A percentile compares a stretch with the other conserved stretches of the same genome.
These are phyloP conservation scores for Ochropleura plecta DNA, from an alignment of 2,888 invertebrate genomes.

Conservation along the genomic window DNA sequence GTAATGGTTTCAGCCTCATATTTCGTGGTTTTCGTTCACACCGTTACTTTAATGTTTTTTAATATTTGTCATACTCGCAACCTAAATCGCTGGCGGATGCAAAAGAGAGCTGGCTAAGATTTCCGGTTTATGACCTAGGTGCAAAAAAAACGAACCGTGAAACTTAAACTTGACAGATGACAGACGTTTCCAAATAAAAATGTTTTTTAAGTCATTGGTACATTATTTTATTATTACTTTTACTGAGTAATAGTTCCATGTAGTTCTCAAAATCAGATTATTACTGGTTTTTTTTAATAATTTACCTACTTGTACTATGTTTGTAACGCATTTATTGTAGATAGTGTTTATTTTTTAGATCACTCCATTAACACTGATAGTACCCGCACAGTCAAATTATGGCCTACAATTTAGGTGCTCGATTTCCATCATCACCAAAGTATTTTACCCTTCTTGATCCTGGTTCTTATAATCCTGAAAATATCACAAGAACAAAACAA, in stretches of 20 bases:
- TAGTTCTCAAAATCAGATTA: background rate
- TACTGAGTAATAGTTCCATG: background rate
- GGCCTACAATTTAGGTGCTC: conserved; percentile 77
- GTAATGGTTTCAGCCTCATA: too few species aligned
- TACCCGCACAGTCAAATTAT: conserved; percentile 61
- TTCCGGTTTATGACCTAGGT: too few species aligned
- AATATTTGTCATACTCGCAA: background rate
- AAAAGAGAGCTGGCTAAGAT: too few species aligned
- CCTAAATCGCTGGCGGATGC: background rate
- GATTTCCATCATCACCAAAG: conserved; percentile 74
- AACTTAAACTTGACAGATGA: background rate
- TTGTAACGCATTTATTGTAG: background rate
- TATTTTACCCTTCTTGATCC: conserved; percentile 79
- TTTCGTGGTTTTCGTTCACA: too few species aligned
- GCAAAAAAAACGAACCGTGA: too few species aligned
- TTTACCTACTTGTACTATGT: background rate
- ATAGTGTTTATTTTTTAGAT: conserved; percentile 10
- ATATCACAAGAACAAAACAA: conserved; percentile 52
- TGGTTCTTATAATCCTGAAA: conserved; percentile 76
- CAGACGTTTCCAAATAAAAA: background rate
- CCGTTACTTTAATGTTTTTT: background rate
- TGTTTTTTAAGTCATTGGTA: background rate
- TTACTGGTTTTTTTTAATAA: background rate
- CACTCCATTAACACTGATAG: background rate
- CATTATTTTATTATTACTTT: background rate